Conservation (phyloP, 2,888 invertebrate species). For the Leptinotarsa tumamoca region DNA sequence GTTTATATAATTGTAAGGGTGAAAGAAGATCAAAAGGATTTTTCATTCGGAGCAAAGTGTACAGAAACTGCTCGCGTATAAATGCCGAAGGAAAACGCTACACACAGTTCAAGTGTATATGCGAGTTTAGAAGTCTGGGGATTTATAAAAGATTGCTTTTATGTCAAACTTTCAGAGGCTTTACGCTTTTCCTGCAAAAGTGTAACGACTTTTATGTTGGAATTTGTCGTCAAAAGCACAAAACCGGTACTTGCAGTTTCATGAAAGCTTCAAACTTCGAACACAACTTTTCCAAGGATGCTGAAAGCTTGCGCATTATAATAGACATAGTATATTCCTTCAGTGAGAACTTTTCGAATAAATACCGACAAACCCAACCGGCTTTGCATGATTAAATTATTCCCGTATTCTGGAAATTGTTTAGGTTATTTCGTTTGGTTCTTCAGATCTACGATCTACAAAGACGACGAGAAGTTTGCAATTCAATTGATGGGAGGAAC, state of each 20-base stretch:
- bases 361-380: constrained; percentile 31
- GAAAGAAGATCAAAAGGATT: constrained; percentile 60
- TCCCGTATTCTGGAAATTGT: constrained; percentile 23
- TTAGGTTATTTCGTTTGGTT: constrained; percentile 22
- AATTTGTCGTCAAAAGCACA: constrained; percentile 49
- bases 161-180: constrained; percentile 54
- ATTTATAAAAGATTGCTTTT: constrained; percentile 57
- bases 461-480: neutral
- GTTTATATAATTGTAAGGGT: constrained; percentile 55
- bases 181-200: constrained; percentile 53
- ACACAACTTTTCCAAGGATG: constrained; percentile 46
- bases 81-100: constrained; percentile 47
- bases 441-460: neutral
- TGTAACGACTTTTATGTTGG: constrained; percentile 55
- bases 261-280: constrained; percentile 44
- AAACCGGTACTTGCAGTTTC: constrained; percentile 47
- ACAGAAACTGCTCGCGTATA: constrained; percentile 51
- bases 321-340: constrained; percentile 44
- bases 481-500: neutral
- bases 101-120: constrained; percentile 48
- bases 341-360: constrained; percentile 40
- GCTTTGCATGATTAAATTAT: constrained; percentile 30
- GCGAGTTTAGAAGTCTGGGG: constrained; percentile 51
- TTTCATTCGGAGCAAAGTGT: constrained; percentile 39
- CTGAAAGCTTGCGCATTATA: constrained; percentile 47